Evolutionary conservation across 1,140 invertebrate genomes (phyloP), one percentile per base, ranked within the genome.

Genomic region (Idris sp.): DNA sequence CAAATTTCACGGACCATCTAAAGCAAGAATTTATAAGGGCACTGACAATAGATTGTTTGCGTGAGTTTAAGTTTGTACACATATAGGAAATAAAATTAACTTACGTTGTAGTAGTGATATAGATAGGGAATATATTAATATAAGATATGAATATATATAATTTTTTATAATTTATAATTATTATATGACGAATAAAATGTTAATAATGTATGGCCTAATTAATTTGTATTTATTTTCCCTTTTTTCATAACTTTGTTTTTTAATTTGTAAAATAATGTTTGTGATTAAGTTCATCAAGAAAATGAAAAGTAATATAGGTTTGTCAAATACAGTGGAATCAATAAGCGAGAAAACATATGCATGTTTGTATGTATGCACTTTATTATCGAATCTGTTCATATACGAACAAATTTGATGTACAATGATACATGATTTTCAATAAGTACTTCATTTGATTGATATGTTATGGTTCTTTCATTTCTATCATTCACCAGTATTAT

Each of bases 401-500:
- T 59, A 25, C 14, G 71, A 67, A 74, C 62, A 74, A 74, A 68
- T 68, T 62, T 48, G 54, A 74, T 62, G 61, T 73, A 61, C 71
- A 67, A 64, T 75, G 46, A 68, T 68, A 62, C 48, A 62, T 36
- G 56, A 36, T 71, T 33, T 9, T 73, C 13, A 15, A 54, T 65
- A 58, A 54, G 49, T 76, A 74, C 48, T 49, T 61, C 22, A 49
- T 40, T 61, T 78, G 76, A 44, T 75, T 78, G 67, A 74, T 79
- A 64, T 71, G 58, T 80, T 67, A 74, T 62, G 61, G 38, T 78
- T 74, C 18, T 67, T 74, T 65, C 49, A 25, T 26, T 64, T 68
- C 56, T 53, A 61, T 62, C 43, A 31, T 53, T 51, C 54, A 59
- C 44, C 58, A 59, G 56, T 54, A 79, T 91, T 92, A 92, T 79